These are phyloP conservation scores for Gadopsis bispinosus DNA, from an alignment of 2,797 vertebrate genomes.

Conservation along the genomic window DNA sequence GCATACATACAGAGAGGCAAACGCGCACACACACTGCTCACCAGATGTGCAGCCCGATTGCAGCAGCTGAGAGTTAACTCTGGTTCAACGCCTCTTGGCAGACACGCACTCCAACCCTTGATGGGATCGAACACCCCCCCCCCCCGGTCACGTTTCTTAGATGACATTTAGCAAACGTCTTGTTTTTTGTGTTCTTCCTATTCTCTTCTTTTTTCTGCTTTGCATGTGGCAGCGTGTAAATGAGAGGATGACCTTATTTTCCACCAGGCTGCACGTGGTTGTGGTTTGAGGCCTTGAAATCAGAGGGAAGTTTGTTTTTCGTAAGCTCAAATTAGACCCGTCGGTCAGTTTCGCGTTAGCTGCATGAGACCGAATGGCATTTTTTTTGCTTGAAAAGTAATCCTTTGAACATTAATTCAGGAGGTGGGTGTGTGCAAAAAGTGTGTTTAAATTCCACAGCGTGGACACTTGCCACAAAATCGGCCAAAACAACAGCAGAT, in stretches of 20 bases:
- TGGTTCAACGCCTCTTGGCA: slow-evolving; percentile 41
- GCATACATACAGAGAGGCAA: slow-evolving; percentile 13
- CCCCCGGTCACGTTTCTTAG: slow-evolving; percentile 24
- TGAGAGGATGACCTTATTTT: neutral
- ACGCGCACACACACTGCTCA: neutral
- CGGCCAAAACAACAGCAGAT: neutral
- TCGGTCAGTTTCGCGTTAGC: neutral
- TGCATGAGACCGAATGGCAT: neutral
- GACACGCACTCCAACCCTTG: slow-evolving; percentile 11
- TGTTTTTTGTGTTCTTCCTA: too few species aligned
- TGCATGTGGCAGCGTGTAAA: neutral
- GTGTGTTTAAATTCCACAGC: neutral
- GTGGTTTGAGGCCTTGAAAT: slow-evolving; percentile 1
- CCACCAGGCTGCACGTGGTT: neutral
- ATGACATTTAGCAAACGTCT: neutral
- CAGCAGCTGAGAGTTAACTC: slow-evolving; percentile 29
- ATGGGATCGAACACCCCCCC: slow-evolving; percentile 28
- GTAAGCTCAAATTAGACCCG: neutral
- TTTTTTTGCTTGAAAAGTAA: slow-evolving; percentile 7
- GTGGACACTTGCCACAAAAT: neutral
- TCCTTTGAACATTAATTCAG: slow-evolving; percentile 1
- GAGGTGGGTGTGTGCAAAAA: neutral
- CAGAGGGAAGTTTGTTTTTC: neutral
- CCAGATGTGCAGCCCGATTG: slow-evolving; percentile 58
- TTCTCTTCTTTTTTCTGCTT: neutral